A percentile compares a stretch with the other conserved stretches of the same genome.
Conservation (phyloP, 2,888 invertebrate genomes). For the Aspidiotus rigidus region DNA sequence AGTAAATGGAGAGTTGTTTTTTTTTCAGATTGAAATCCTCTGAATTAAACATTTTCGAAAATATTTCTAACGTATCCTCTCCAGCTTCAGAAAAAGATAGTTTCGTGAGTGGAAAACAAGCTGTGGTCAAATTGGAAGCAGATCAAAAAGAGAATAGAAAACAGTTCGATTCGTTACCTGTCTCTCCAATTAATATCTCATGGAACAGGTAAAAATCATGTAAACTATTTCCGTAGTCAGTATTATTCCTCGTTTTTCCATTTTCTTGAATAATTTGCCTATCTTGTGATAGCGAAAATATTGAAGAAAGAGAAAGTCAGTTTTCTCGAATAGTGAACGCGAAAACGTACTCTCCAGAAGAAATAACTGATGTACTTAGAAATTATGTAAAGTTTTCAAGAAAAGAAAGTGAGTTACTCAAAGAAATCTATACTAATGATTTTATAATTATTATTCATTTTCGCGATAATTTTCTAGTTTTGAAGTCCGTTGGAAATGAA, state of each 20-base stretch:
- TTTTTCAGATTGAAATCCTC: not conserved
- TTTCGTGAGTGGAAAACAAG: constrained; percentile 17
- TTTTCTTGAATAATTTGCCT: not conserved
- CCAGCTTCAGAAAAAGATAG: constrained; percentile 4
- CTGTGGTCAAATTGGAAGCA: constrained; percentile 22
- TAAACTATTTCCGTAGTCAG: not conserved
- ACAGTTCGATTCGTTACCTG: constrained; percentile 22
- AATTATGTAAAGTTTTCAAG: not conserved
- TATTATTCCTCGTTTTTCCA: not conserved
- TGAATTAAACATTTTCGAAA: not conserved
- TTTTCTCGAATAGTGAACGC: constrained; percentile 18
- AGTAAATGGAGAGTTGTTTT: too few species aligned
- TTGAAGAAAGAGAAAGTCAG: constrained; percentile 18
- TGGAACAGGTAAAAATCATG: not conserved
- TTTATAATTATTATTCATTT: too few species aligned
- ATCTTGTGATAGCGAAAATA: constrained; percentile 7
- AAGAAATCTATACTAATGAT: too few species aligned
- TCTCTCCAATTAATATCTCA: constrained; percentile 24
- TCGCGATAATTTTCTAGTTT: too few species aligned
- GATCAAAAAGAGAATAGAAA: constrained; percentile 32
- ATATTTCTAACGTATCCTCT: constrained; percentile 5
- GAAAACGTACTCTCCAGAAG: constrained; percentile 27
- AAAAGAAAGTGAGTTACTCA: not conserved
- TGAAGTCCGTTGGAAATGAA: too few species aligned
- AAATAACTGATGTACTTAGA: constrained; percentile 20